Conservation (phyloP, 2,797 vertebrate species). For the Anas bahamensis region DNA sequence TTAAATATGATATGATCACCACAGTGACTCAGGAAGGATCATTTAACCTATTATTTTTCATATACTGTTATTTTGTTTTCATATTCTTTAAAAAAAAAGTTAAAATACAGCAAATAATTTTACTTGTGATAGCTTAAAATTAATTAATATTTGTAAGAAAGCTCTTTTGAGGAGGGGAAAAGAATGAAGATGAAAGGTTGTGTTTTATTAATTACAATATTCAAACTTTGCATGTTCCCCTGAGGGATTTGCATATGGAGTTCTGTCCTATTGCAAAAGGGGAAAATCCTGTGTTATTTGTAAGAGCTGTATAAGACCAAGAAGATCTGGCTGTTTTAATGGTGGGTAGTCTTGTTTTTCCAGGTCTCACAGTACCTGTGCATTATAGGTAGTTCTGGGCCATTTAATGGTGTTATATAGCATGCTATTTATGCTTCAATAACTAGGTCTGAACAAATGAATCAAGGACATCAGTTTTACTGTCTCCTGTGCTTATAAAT, state of each 20-base stretch:
- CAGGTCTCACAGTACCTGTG: neutral
- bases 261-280: neutral
- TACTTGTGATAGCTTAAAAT: neutral
- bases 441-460: neutral
- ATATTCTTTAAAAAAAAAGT: neutral
- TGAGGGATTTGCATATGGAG: neutral
- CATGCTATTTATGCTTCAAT: conserved; percentile 14
- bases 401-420: neutral
- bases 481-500: neutral
- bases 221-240: neutral
- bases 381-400: neutral
- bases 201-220: neutral
- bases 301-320: neutral
- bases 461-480: neutral
- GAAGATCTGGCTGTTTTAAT: neutral
- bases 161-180: neutral
- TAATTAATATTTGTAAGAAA: neutral
- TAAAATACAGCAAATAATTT: neutral
- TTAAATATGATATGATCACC: conserved; percentile 15
- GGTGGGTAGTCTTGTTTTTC: neutral
- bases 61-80: neutral
- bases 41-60: neutral
- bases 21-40: neutral
- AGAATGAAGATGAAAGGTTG: neutral
- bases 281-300: neutral